Conservation (phyloP, 2,113 vertebrate species). For the Pipa parva region DNA sequence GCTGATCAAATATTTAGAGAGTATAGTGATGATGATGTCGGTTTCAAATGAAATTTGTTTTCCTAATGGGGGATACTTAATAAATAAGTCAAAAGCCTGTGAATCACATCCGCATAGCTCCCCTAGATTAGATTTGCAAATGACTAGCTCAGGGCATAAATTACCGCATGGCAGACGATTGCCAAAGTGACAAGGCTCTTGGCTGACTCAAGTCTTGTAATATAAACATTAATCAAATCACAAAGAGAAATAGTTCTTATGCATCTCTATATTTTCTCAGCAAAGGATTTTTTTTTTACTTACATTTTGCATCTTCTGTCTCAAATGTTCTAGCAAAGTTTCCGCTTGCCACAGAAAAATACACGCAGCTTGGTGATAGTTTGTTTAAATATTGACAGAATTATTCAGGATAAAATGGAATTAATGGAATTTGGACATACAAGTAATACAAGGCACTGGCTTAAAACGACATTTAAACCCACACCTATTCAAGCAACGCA, state of each 20-base stretch:
- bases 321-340: not conserved
- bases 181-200: conserved; percentile 68
- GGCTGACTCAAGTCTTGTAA: conserved; percentile 70
- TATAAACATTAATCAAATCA: conserved; percentile 83
- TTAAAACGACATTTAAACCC: not conserved
- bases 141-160: conserved; percentile 80
- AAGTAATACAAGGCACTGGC: not conserved
- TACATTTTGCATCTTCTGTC: not conserved
- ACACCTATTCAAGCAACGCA: not conserved
- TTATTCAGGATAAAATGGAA: not conserved
- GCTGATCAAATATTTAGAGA: conserved; percentile 99
- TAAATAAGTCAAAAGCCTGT: conserved; percentile 62
- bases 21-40: conserved; percentile 90
- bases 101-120: conserved; percentile 64
- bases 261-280: conserved; percentile 75
- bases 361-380: not conserved
- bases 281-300: not conserved
- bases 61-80: conserved; percentile 76
- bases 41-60: conserved; percentile 84
- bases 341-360: not conserved
- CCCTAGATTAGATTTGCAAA: conserved; percentile 94
- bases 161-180: conserved; percentile 73
- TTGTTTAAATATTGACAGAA: too few species aligned
- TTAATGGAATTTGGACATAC: not conserved
- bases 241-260: conserved; percentile 75